Evolutionary conservation across 2,113 vertebrate genomes (phyloP).

Genomic region (Antigone vipio): DNA sequence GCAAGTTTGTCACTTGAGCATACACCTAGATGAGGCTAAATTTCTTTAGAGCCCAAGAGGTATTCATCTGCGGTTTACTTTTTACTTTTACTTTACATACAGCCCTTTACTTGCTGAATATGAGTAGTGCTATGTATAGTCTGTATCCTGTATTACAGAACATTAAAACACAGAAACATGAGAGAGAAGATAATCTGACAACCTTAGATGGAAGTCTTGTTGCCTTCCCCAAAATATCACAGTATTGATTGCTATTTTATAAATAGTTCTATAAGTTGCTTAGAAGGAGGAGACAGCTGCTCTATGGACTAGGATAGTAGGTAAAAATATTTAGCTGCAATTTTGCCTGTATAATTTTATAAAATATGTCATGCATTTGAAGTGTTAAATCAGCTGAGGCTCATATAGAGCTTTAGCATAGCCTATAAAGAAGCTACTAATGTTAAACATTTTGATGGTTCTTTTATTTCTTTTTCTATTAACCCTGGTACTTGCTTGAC

Average conservation of each 20-base stretch:
- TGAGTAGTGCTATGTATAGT: neutral
- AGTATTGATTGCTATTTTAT: neutral
- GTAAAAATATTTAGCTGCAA: neutral
- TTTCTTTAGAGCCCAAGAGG: neutral
- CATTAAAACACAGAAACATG: neutral
- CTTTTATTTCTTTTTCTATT: neutral
- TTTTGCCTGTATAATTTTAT: neutral
- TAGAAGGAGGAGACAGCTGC: neutral
- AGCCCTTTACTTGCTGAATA: neutral
- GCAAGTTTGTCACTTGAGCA: neutral
- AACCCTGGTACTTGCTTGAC: neutral
- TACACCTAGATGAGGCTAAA: neutral
- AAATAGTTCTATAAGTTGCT: neutral
- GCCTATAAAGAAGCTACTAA: neutral
- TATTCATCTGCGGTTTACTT: neutral
- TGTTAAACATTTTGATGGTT: neutral
- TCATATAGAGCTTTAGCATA: neutral
- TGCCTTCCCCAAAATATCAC: neutral
- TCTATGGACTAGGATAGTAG: neutral
- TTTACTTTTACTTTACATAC: no score
- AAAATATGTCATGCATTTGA: neutral
- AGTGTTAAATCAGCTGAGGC: neutral
- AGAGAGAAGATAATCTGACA: neutral
- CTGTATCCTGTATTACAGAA: neutral
- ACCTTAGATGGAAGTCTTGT: neutral